Evolutionary conservation across 1,140 invertebrate genomes (phyloP), one percentile per base, ranked within the genome.

Genomic region (Euwallacea fornicatus): DNA sequence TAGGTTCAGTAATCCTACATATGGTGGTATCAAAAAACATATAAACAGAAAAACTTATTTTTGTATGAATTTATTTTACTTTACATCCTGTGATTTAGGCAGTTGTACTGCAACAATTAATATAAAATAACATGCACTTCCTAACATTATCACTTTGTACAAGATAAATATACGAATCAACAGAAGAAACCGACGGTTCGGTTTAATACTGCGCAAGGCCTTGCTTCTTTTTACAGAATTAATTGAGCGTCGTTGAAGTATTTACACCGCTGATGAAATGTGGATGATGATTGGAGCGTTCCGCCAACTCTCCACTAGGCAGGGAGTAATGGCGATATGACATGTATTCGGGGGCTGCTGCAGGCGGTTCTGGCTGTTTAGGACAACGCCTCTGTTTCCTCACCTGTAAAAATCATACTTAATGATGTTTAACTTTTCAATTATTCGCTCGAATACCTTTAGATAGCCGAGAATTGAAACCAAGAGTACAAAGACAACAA

Each of bases 391-490:
- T 83, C 75, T 92, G 91, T 80, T 93, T 93, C 80, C 94, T 93
- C 70, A 93, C 87, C 70, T 72, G 58, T n/a, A 71, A 70, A 11
- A 47, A 41, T 61, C 43, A 41, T 16, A 11, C 11, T 61, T 3
- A 42, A 61, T 2, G n/a, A n/a, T n/a, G n/a, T n/a, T n/a, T n/a
- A 44, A 6, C 11, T 42, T 41, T 7, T 44, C n/a, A 63, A 7
- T n/a, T 46, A 6, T 46, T 44, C 13, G 11, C 33, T 11, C 7
- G 16, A 50, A 65, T 53, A 64, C 60, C 79, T 94, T 93, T 73
- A 94, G 87, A 79, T 93, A 94, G 15, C 91, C 91, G n/a, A 95
- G 83, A 41, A 91, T 87, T 1, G 92, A 91, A 2, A 94, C 89
- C 69, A 94, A 84, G 0, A 93, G 87, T 15, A 95, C 85, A 76